Conservation (phyloP, 2,888 invertebrate species). For the Helobdella robusta region DNA sequence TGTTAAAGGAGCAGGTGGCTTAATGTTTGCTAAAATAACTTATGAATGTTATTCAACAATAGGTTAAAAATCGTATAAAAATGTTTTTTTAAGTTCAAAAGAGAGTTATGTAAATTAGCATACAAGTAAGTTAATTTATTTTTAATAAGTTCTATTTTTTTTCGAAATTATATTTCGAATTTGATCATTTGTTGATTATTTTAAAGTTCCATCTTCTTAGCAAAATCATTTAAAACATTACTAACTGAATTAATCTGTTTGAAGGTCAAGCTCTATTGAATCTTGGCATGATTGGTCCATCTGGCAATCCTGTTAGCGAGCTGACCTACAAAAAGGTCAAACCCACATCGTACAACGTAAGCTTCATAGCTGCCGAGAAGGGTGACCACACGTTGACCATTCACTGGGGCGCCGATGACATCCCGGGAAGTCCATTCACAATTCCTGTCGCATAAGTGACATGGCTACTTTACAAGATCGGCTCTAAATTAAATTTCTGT, state of each 20-base stretch:
- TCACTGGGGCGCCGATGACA: slow-evolving; percentile 84
- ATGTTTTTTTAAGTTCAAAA: too few relatives aligned
- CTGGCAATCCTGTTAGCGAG: slow-evolving; percentile 82
- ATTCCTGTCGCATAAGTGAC: slow-evolving; percentile 45
- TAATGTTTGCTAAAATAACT: background rate
- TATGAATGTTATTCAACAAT: background rate
- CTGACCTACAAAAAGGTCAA: slow-evolving; percentile 69
- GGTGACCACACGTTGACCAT: slow-evolving; percentile 58
- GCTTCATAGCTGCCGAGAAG: slow-evolving; percentile 77
- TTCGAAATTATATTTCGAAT: background rate
- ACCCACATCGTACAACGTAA: slow-evolving; percentile 50
- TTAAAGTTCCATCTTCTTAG: background rate
- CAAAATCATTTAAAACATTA: background rate
- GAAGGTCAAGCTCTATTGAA: slow-evolving; percentile 82
- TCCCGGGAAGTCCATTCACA: slow-evolving; percentile 86
- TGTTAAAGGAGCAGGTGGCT: slow-evolving; percentile 76
- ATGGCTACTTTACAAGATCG: background rate
- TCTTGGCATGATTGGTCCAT: slow-evolving; percentile 87
- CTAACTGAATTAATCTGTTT: slow-evolving; percentile 27
- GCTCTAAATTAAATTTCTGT: background rate
- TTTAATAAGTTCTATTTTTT: background rate
- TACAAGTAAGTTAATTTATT: too few relatives aligned
- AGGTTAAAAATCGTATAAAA: background rate
- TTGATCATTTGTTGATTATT: background rate
- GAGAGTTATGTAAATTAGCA: too few relatives aligned